Evolutionary conservation across 2,888 invertebrate genomes (phyloP).

Genomic region (Taenaris catops): DNA sequence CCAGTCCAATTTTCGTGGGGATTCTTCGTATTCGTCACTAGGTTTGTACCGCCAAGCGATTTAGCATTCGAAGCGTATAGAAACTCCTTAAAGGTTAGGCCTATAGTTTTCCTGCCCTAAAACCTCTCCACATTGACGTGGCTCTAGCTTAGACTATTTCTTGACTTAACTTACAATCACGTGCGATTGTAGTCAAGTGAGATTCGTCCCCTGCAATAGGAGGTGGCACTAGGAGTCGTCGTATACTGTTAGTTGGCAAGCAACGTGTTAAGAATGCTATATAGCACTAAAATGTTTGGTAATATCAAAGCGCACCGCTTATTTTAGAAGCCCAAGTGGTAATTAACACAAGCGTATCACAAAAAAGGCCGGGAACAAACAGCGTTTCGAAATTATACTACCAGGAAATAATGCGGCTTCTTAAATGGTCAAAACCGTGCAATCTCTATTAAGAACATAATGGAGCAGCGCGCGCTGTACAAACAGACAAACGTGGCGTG

Average conservation of each 20-base stretch:
- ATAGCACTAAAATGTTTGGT: too few relatives aligned
- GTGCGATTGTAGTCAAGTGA: slow-evolving; percentile 4
- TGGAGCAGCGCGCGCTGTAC: slow-evolving; percentile 21
- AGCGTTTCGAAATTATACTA: slow-evolving; percentile 20
- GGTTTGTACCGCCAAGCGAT: too few relatives aligned
- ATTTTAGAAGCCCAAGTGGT: slow-evolving; percentile 21
- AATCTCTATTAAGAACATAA: slow-evolving; percentile 25
- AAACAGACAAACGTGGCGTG: slow-evolving; percentile 22
- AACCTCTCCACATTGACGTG: too few relatives aligned
- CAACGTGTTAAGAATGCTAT: too few relatives aligned
- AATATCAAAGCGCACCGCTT: slow-evolving; percentile 27
- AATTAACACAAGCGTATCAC: slow-evolving; percentile 17
- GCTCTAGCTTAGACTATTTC: neutral
- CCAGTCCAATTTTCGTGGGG: too few relatives aligned
- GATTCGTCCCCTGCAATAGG: too few relatives aligned
- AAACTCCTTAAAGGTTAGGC: too few relatives aligned
- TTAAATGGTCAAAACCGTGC: slow-evolving; percentile 24
- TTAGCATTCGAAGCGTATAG: neutral
- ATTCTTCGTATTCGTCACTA: too few relatives aligned
- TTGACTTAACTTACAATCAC: slow-evolving; percentile 1
- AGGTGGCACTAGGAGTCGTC: too few relatives aligned
- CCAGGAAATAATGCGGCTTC: slow-evolving; percentile 23
- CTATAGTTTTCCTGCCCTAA: too few relatives aligned
- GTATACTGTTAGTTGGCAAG: too few relatives aligned
- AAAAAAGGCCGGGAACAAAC: slow-evolving; percentile 15